phyloP scores from a whole-genome alignment of 2,113 vertebrate species.

The Tachuris rubrigastra region DNA sequence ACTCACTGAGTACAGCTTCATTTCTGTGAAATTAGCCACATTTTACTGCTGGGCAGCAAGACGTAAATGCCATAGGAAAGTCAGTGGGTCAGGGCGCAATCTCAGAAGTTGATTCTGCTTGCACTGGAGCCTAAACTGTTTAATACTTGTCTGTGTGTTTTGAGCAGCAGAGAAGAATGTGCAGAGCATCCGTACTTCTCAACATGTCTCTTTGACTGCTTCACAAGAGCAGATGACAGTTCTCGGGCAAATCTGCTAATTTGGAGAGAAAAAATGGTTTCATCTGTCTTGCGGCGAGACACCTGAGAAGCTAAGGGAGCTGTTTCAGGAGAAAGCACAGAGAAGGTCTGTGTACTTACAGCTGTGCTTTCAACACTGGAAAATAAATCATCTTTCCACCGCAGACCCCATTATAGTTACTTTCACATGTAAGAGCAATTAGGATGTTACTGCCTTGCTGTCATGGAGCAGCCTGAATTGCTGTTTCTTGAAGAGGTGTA shows the following conservation, averaged over 20 bases:
- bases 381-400: conserved; percentile 37
- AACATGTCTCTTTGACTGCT: neutral
- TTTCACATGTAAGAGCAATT: conserved; percentile 13
- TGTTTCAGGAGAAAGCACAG: conserved; percentile 24
- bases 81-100: neutral
- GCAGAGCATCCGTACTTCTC: neutral
- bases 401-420: conserved; percentile 1
- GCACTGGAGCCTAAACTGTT: neutral
- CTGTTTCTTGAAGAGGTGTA: neutral
- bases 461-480: neutral
- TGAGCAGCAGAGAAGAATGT: neutral
- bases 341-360: conserved; percentile 37
- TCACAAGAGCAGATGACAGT: neutral
- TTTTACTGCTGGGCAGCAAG: neutral
- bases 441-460: conserved; percentile 1
- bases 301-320: conserved; percentile 47
- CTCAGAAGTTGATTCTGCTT: neutral
- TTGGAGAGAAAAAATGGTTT: neutral
- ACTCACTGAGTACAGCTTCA: neutral
- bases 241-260: conserved; percentile 30
- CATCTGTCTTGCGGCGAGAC: neutral
- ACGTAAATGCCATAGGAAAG: neutral
- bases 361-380: conserved; percentile 41
- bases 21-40: neutral
- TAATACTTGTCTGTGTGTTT: neutral